Evolutionary conservation across 1,140 invertebrate species (phyloP), one percentile per base, ranked within the genome.

Genomic region (Drosophila obscura): DNA sequence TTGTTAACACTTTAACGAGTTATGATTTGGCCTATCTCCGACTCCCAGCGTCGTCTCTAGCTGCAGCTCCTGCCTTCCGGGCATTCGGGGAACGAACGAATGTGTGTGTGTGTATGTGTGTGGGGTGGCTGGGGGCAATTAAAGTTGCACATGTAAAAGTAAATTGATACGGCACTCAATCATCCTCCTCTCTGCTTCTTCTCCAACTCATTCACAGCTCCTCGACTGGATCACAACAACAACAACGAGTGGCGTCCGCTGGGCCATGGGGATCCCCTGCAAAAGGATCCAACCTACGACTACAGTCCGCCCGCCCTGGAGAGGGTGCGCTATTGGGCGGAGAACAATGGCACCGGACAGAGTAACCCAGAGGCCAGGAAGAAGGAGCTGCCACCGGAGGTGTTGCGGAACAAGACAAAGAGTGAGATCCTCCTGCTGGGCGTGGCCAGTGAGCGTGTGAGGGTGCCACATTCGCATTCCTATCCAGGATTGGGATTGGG

Each of bases 261-360:
- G 28, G 96, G 95, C 6, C 94, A 95, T 41, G 95, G 95, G 1
- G 95, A 96, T 91, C 96, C 96, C 0, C 80, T 96, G 22, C 95
- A 96, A 74, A 96, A 96, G 79, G 96, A 96, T 90, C 96, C 96
- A 1, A 96, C 96, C 2, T 96, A 95, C 79, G 95, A 96, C 79
- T 96, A 96, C 81, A 95, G 96, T 19, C 96, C 96, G 2, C 96
- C 96, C 3, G 94, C 95, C 4, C 87, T 96, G 28, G 95, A 96
- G 31, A 92, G 94, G 16, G 96, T 96, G 11, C 95, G 95, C 71
- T 96, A 96, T 76, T 96, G 96, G 96, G 92, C 95, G 13, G 95
- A 95, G 51, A 89, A 80, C 39, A 89, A 80, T 91, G 93, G 62
- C 80, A 78, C 50, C 90, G 93, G 31, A 72, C 61, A 78, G 56